Conservation (phyloP, 1,140 invertebrate species). For the Monochamus saltuarius region DNA sequence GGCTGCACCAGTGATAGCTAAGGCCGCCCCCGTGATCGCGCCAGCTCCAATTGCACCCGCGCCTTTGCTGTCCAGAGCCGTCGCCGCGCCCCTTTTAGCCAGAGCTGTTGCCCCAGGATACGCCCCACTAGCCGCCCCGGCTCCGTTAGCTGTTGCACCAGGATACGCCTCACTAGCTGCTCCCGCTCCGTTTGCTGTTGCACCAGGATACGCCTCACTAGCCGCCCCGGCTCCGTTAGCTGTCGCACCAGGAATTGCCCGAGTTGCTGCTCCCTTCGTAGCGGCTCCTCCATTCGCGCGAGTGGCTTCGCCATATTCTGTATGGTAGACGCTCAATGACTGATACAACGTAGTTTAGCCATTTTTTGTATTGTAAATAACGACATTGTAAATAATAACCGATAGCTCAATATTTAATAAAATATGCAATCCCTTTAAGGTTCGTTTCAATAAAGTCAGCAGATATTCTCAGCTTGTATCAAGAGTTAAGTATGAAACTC, state of each 20-base stretch:
- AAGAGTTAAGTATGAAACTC: too few relatives aligned
- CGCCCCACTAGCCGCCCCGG: constrained; percentile 21
- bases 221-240: background rate
- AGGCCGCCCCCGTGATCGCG: constrained; percentile 15
- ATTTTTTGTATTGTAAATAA: constrained; percentile 4
- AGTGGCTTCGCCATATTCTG: constrained; percentile 12
- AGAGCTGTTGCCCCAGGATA: constrained; percentile 13
- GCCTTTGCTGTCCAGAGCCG: constrained; percentile 38
- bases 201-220: background rate
- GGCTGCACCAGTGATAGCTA: constrained; percentile 35
- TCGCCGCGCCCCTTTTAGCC: constrained; percentile 42
- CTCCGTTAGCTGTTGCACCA: constrained; percentile 10
- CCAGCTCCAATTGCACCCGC: constrained; percentile 22
- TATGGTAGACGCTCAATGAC: constrained; percentile 8
- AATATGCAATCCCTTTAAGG: too few relatives aligned
- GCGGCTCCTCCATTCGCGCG: constrained; percentile 7
- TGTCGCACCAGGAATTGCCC: background rate
- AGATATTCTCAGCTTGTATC: too few relatives aligned
- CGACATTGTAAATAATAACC: constrained; percentile 15
- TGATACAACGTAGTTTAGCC: background rate
- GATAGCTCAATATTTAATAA: too few relatives aligned
- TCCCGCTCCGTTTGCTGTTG: background rate
- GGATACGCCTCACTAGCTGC: background rate
- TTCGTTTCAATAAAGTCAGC: too few relatives aligned
- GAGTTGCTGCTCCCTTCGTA: constrained; percentile 5